Conservation (phyloP, 2,797 vertebrate species). For the Micropoecilia bifurca region DNA sequence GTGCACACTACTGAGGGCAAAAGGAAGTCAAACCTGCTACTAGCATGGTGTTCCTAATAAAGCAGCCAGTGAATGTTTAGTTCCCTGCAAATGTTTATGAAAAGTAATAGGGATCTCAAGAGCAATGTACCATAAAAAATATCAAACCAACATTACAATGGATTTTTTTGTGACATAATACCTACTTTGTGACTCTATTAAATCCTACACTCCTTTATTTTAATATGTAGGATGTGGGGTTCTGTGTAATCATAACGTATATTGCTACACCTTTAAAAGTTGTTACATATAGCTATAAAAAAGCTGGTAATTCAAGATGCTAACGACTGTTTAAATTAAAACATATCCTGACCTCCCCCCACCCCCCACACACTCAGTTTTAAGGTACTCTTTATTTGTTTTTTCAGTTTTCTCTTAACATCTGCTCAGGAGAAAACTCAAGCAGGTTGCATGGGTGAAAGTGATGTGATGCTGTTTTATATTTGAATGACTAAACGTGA, state of each 20-base stretch:
- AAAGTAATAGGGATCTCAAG: neutral
- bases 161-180: neutral
- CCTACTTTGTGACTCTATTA: neutral
- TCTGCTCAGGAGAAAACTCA: constrained; percentile 34
- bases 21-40: neutral
- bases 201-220: neutral
- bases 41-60: neutral
- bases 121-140: neutral
- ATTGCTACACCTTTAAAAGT: neutral
- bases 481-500: constrained; percentile 82
- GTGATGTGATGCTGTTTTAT: constrained; percentile 75
- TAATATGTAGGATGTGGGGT: neutral
- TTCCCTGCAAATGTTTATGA: neutral
- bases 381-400: neutral
- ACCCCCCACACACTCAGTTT: neutral
- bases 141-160: neutral
- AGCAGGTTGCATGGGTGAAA: constrained; percentile 42
- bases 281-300: neutral
- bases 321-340: neutral
- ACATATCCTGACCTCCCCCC: neutral
- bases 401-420: constrained; percentile 22
- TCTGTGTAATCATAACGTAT: neutral
- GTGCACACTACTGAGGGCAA: neutral
- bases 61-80: neutral
- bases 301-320: neutral